Evolutionary conservation across 2,797 vertebrate species (phyloP).

Genomic region (Podarcis siculus): DNA sequence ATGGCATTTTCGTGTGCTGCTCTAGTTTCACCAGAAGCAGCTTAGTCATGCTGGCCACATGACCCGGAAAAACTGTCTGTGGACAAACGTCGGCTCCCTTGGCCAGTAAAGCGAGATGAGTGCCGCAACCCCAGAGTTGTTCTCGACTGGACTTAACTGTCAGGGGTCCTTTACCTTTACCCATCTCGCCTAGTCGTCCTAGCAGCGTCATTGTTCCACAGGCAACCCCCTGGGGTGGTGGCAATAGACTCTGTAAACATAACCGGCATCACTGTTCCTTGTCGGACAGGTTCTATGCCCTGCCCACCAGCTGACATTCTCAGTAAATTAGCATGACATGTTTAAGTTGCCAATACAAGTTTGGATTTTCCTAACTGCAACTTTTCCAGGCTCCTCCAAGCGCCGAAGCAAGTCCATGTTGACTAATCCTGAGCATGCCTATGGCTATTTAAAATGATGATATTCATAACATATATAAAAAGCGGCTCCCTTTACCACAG

Average conservation of each 20-base stretch:
- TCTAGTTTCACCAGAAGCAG: too few species aligned
- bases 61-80: too few species aligned
- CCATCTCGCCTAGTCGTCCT: background rate
- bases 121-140: too few species aligned
- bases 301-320: background rate
- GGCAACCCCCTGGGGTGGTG: background rate
- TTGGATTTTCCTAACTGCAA: background rate
- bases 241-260: background rate
- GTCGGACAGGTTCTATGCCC: background rate
- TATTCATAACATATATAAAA: background rate
- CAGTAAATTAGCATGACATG: background rate
- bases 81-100: too few species aligned
- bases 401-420: background rate
- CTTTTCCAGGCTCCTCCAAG: background rate
- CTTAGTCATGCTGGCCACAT: too few species aligned
- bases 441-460: background rate
- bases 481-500: constrained; percentile 76
- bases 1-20: too few species aligned
- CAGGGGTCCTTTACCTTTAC: background rate
- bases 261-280: background rate
- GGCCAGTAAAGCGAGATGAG: too few species aligned
- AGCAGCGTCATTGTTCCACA: background rate
- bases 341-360: constrained; percentile 10
- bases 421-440: background rate
- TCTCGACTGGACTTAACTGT: too few species aligned